Percentiles rank a stretch among this genome's conserved stretches.
phyloP scores from a whole-genome alignment of 2,888 invertebrate species.

The Cataglyphis rosenhaueri region DNA sequence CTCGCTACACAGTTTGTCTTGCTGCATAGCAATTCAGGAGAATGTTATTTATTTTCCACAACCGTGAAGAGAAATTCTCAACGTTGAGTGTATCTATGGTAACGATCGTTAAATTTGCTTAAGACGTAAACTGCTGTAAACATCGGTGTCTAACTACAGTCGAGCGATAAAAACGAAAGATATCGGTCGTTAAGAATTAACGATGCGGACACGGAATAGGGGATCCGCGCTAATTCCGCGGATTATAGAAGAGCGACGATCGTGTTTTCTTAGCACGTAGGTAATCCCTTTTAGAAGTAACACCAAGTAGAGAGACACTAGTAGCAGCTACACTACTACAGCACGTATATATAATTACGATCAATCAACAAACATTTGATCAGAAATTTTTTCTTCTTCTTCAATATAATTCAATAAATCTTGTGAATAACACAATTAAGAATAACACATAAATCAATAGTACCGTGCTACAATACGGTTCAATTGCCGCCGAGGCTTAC shows the following conservation, averaged over 20 bases:
- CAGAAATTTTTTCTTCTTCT: conserved; percentile 4
- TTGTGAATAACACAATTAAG: conserved; percentile 36
- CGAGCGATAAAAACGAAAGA: conserved; percentile 66
- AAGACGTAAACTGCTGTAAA: conserved; percentile 61
- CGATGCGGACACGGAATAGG: conserved; percentile 56
- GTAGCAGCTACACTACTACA: background rate
- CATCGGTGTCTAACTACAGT: conserved; percentile 55
- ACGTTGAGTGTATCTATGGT: conserved; percentile 63
- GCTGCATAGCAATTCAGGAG: conserved; percentile 58
- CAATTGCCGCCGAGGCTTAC: conserved; percentile 10
- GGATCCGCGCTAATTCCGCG: conserved; percentile 58
- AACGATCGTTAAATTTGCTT: conserved; percentile 74
- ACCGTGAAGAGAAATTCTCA: conserved; percentile 65
- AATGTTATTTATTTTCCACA: conserved; percentile 65
- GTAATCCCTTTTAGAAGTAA: conserved; percentile 29
- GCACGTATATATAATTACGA: background rate
- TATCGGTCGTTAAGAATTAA: conserved; percentile 72
- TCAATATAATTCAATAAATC: conserved; percentile 8
- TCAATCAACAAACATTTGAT: conserved; percentile 7
- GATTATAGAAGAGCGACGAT: conserved; percentile 63
- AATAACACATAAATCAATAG: conserved; percentile 28
- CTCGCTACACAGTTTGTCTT: conserved; percentile 45
- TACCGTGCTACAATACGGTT: conserved; percentile 8
- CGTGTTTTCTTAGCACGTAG: conserved; percentile 40
- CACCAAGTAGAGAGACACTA: background rate